Evolutionary conservation across 2,113 vertebrate genomes (phyloP).

Genomic region (Bucco capensis): DNA sequence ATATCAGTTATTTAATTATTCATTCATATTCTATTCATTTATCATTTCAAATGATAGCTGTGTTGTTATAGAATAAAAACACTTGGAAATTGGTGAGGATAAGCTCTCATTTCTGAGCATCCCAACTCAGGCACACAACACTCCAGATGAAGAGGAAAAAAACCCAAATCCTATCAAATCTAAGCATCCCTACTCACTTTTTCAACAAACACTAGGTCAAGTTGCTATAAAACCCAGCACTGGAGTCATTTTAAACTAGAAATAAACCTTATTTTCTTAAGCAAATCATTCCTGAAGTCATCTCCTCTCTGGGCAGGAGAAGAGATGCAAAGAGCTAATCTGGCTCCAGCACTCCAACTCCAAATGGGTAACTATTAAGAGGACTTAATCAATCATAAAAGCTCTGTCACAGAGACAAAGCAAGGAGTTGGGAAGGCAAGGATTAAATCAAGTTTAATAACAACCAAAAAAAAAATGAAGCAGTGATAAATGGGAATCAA

Average conservation of each 20-base stretch:
- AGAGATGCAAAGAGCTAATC: slow-evolving; percentile 1
- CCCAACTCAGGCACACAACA: not conserved
- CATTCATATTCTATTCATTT: no score
- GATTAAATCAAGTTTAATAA: slow-evolving; percentile 59
- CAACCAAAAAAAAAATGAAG: slow-evolving; percentile 30
- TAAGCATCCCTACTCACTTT: not conserved
- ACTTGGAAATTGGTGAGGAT: not conserved
- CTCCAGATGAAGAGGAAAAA: not conserved
- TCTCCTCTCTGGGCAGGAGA: not conserved
- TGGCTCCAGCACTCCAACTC: not conserved
- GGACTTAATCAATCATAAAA: slow-evolving; percentile 27
- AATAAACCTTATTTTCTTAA: not conserved
- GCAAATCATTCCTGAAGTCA: not conserved
- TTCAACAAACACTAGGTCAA: not conserved
- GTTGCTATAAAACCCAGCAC: not conserved
- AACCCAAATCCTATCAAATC: not conserved
- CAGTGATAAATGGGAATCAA: slow-evolving; percentile 30
- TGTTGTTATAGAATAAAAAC: not conserved
- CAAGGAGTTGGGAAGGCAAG: slow-evolving; percentile 6
- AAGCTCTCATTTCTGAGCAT: not conserved
- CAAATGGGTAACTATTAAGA: not conserved
- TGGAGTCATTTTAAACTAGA: not conserved
- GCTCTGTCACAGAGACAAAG: slow-evolving; percentile 16
- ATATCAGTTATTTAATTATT: not conserved
- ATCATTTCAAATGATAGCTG: not conserved